Base-by-base conservation (phyloP, 2,888 invertebrate genomes). In the Periphyllus acericola region DNA sequence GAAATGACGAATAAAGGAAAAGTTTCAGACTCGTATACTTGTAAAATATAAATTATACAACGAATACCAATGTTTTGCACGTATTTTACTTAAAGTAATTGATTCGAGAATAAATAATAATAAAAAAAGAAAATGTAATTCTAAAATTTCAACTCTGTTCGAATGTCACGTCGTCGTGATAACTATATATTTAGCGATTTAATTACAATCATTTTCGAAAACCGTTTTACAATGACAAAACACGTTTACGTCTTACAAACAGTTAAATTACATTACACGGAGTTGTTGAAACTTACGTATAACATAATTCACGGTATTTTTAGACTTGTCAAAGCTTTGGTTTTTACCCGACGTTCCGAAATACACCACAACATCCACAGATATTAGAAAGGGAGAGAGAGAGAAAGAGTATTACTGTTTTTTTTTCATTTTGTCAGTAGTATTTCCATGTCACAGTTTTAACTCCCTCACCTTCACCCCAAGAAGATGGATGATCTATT, bases 271-370 rank as follows among this genome's bases (percentile, higher is more conserved):
- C 60, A 52, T 46, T n/a, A n/a, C n/a, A 68, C 8, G 21, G 46
- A 84, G 46, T 84, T 76, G 84, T 84, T 76, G 66, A 84, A 76
- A 84, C 40, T 76, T 68, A 25, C 5, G 21, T 55, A n/a, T 8
- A 46, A 82, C 72, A 83, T 83, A 60, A 66, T 83, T 83, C 75
- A 25, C 25, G 14, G 3, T 25, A 25, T 46, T 68, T 68, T 46
- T 66, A 25, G 84, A 52, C 78, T 84, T 46, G 52, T 76, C 32
- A 21, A 11, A 46, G 66, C 32, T 84, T 78, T n/a, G 46, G 46
- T 68, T 32, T 76, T 84, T 32, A 76, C 66, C 55, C 29, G n/a
- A 36, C 55, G 46, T 75, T 76, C 32, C 11, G 76, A 68, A 76
- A 6, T 75, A 83, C 29, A n/a, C 17, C 14, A 11, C 40, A 40